Percentiles rank a stretch among this genome's conserved stretches.
phyloP scores from a whole-genome alignment of 2,888 invertebrate species.

The Phragmatobia fuliginosa region DNA sequence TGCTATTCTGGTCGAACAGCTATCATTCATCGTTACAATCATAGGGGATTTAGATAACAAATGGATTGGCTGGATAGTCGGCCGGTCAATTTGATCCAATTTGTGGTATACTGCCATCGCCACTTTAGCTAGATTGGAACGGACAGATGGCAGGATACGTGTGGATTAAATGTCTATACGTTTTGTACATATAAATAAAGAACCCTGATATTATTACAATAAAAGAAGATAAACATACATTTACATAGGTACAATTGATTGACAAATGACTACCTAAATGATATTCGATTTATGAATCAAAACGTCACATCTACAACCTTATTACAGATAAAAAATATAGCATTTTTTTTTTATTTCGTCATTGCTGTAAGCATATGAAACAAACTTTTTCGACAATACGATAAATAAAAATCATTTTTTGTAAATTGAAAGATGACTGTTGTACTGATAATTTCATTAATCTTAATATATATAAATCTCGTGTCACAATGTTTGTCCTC shows the following conservation, averaged over 20 bases:
- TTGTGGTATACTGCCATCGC: constrained; percentile 61
- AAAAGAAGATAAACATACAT: background rate
- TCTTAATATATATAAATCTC: too few relatives aligned
- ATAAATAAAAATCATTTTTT: too few relatives aligned
- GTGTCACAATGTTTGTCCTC: too few relatives aligned
- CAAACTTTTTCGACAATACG: too few relatives aligned
- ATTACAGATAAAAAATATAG: background rate
- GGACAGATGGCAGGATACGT: constrained; percentile 69
- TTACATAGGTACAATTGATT: background rate
- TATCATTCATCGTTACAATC: constrained; percentile 71
- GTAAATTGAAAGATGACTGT: too few relatives aligned
- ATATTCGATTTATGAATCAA: background rate
- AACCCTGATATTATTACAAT: background rate
- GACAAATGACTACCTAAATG: background rate
- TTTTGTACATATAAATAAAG: constrained; percentile 17
- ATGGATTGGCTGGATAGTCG: constrained; percentile 56
- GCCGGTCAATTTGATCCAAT: constrained; percentile 81
- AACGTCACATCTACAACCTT: background rate
- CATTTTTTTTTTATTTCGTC: too few relatives aligned
- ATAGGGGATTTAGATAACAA: constrained; percentile 60
- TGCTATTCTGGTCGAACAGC: constrained; percentile 28
- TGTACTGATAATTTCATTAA: too few relatives aligned
- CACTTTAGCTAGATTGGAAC: constrained; percentile 71
- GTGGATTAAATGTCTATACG: constrained; percentile 63
- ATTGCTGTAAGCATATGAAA: too few relatives aligned